These are phyloP conservation scores for Intellagama lesueurii DNA, from an alignment of 2,797 vertebrate species.

Conservation along the genomic window DNA sequence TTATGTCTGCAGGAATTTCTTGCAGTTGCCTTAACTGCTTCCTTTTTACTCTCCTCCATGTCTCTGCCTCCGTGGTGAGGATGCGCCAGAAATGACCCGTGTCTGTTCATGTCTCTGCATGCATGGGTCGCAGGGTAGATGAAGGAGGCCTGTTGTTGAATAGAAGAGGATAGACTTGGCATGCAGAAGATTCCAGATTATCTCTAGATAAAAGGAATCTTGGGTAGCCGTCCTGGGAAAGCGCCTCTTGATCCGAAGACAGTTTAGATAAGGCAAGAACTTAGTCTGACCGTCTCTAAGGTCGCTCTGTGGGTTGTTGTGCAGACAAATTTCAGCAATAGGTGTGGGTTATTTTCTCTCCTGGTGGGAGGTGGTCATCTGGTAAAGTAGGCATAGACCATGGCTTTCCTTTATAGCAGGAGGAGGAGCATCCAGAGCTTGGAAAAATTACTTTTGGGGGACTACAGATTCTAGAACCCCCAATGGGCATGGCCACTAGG, in stretches of 20 bases:
- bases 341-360: background rate
- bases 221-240: background rate
- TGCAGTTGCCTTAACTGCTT: background rate
- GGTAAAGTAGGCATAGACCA: background rate
- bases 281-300: no score
- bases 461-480: background rate
- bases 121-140: no score
- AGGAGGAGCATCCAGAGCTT: background rate
- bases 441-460: background rate
- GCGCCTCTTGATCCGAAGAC: background rate
- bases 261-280: background rate
- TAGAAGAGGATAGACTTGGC: background rate
- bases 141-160: no score
- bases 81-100: no score
- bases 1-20: background rate
- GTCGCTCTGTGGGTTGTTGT: background rate
- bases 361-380: background rate
- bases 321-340: background rate
- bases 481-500: rapidly evolving
- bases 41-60: background rate
- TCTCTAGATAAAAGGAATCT: background rate
- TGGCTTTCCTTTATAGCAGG: no score
- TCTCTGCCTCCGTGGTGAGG: background rate
- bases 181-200: background rate
- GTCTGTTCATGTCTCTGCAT: no score